Conservation (phyloP, 1,140 invertebrate genomes). For the Musca domestica region DNA sequence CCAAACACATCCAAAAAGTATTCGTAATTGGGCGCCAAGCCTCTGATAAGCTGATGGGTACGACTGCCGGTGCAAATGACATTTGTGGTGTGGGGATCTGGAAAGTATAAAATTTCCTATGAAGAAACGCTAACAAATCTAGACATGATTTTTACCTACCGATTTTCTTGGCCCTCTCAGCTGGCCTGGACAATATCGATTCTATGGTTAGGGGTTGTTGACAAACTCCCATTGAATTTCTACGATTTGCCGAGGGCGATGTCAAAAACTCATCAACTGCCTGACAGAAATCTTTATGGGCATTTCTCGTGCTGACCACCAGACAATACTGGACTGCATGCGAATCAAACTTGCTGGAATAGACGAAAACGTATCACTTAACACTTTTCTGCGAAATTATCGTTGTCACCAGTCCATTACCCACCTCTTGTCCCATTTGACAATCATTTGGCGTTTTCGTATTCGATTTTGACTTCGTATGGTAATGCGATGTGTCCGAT, state of each 20-base stretch:
- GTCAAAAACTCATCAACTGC: constrained; percentile 37
- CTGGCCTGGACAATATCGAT: constrained; percentile 36
- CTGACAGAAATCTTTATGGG: constrained; percentile 41
- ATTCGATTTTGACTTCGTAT: constrained; percentile 51
- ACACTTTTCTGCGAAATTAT: too few species aligned
- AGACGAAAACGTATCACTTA: too few species aligned
- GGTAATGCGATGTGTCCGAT: constrained; percentile 40
- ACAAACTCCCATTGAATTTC: constrained; percentile 25
- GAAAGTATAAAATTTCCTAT: not conserved
- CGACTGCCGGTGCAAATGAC: constrained; percentile 46
- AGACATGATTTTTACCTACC: constrained; percentile 12
- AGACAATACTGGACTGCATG: constrained; percentile 51
- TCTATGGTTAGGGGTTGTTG: constrained; percentile 33
- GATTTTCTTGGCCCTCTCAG: constrained; percentile 41
- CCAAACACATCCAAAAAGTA: constrained; percentile 49
- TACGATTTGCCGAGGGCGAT: constrained; percentile 24
- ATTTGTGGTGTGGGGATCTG: constrained; percentile 31
- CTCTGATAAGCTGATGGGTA: constrained; percentile 40
- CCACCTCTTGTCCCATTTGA: constrained; percentile 52
- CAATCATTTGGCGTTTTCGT: constrained; percentile 49
- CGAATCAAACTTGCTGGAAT: constrained; percentile 42
- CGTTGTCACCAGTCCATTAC: not conserved
- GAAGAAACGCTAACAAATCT: not conserved
- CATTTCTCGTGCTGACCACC: constrained; percentile 34
- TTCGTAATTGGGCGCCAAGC: constrained; percentile 37